Base-by-base conservation (phyloP, 2,888 invertebrate genomes). In the Protonemura montana region DNA sequence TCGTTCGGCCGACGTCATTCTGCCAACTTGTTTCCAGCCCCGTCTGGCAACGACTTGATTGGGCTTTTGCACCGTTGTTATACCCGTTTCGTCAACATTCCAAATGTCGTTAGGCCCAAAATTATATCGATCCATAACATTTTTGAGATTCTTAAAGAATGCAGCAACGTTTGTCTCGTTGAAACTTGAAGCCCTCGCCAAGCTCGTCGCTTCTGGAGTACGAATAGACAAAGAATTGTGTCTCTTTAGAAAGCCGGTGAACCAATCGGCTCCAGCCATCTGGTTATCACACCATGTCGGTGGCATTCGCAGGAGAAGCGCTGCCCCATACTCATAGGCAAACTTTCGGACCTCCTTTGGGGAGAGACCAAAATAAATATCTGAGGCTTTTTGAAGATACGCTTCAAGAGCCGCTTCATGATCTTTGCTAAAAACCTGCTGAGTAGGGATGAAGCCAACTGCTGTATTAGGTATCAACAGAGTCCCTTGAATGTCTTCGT, bases 21-120 rank as follows among this genome's bases (percentile, higher is more conserved):
- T 87, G 6, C 90, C 91, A 80, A 92, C 90, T 89, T 91, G 91
- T 85, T 91, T 92, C 42, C 89, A 87, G 5, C 91, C 91, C 87
- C 89, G 91, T 59, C 88, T 85, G 59, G 91, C 90, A 87, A 91
- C 86, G 85, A 91, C 89, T 88, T 90, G 90, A 29, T 89, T 87
- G n/a, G 90, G 89, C 86, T 89, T 90, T 85, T 91, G 91, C 0
- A 92, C 91, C 2, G 91, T 92, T 28, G 91, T 90, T 5, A 91
- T 87, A 0, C 90, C 90, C 29, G 91, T 90, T 89, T 92, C 91
- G 88, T 91, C 91, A 35, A 90, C 87, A 88, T 91, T 91, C 86
- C 90, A 91, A 82, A 91, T 90, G n/a, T 87, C 84, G 25, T 5
- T 59, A 25, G 86, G 84, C 42, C 26, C 30, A 88, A 86, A 84